Conservation (phyloP, 2,888 invertebrate genomes). For the Volucella inflata region DNA sequence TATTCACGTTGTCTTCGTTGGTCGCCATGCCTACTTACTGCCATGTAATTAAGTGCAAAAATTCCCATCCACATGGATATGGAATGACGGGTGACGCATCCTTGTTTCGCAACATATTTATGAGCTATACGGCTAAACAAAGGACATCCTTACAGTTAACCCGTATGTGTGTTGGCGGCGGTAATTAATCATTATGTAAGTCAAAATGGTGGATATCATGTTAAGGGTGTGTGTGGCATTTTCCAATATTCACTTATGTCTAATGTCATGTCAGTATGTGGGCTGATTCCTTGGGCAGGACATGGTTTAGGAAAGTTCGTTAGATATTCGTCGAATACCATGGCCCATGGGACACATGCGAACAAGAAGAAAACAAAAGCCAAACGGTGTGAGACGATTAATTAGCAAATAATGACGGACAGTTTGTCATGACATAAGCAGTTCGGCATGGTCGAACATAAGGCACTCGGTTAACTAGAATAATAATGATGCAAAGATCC, state of each 20-base stretch:
- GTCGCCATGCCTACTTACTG: constrained; percentile 31
- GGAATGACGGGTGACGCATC: constrained; percentile 35
- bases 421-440: constrained; percentile 51
- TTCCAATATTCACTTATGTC: constrained; percentile 38
- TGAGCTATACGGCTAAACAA: constrained; percentile 62
- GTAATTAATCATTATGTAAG: constrained; percentile 67
- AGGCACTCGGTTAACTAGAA: too few relatives aligned
- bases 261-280: neutral
- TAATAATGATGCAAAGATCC: too few relatives aligned
- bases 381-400: constrained; percentile 49
- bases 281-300: constrained; percentile 25
- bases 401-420: constrained; percentile 61
- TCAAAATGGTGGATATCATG: constrained; percentile 1
- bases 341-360: constrained; percentile 24
- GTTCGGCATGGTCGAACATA: constrained; percentile 26
- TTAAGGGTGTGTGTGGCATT: constrained; percentile 13
- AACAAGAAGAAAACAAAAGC: constrained; percentile 19
- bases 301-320: constrained; percentile 16
- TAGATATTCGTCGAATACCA: constrained; percentile 21
- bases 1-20: neutral
- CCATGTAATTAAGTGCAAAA: constrained; percentile 70
- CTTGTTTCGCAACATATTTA: constrained; percentile 69
- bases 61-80: constrained; percentile 33
- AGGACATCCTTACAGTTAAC: constrained; percentile 46
- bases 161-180: constrained; percentile 12